phyloP scores from a whole-genome alignment of 1,140 invertebrate species.

The Homarus americanus region DNA sequence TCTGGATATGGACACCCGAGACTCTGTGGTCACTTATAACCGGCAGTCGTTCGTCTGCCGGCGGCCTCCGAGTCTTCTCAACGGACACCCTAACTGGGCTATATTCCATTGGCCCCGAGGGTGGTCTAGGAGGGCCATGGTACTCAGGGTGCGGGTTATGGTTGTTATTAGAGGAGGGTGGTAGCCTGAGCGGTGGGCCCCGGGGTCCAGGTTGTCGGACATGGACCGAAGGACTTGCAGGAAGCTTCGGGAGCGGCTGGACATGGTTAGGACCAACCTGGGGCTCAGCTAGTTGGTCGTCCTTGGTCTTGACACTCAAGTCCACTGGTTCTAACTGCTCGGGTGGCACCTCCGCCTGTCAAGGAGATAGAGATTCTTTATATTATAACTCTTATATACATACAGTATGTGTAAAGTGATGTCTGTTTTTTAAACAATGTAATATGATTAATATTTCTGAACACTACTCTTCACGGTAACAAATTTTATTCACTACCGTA shows the following conservation, averaged over 20 bases:
- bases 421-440: no score
- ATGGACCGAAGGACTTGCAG: not conserved
- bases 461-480: no score
- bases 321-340: conserved; percentile 61
- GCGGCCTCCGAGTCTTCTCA: not conserved
- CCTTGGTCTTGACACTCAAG: conserved; percentile 54
- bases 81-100: not conserved
- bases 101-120: conserved; percentile 14
- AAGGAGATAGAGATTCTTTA: not conserved
- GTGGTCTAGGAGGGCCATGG: conserved; percentile 20
- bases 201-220: not conserved
- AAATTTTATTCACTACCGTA: no score
- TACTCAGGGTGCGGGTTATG: conserved; percentile 1
- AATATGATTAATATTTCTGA: no score
- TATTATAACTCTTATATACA: no score
- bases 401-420: no score
- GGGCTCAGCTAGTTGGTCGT: conserved; percentile 9
- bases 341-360: conserved; percentile 58
- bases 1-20: not conserved
- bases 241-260: conserved; percentile 40
- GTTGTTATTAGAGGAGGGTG: not conserved
- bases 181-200: conserved; percentile 9
- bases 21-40: not conserved
- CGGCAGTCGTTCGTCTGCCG: not conserved
- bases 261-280: conserved; percentile 18